phyloP scores from a whole-genome alignment of 2,113 vertebrate genomes.

The Onychostoma macrolepis region DNA sequence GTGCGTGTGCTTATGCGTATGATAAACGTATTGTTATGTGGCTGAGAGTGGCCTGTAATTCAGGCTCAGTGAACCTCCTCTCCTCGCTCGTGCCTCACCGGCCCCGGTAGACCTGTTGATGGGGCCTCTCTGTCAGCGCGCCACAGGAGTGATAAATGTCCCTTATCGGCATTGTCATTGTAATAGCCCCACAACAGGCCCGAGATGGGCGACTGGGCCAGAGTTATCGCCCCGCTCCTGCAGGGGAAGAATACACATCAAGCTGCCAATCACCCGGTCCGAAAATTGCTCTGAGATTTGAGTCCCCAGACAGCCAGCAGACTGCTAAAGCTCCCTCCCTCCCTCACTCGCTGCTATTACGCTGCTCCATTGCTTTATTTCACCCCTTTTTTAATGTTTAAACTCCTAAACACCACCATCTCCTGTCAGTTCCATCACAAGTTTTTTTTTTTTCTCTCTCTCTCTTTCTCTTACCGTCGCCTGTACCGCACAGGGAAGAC shows the following conservation, averaged over 20 bases:
- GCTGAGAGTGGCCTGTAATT: conserved; percentile 58
- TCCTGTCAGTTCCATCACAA: conserved; percentile 56
- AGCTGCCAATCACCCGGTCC: conserved; percentile 82
- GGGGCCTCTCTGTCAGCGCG: conserved; percentile 77
- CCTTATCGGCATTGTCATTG: conserved; percentile 83
- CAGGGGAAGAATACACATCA: conserved; percentile 82
- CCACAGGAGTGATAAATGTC: conserved; percentile 80
- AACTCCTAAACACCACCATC: conserved; percentile 66
- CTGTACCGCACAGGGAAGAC: conserved; percentile 52
- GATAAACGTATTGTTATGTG: conserved; percentile 57
- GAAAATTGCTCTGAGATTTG: conserved; percentile 89
- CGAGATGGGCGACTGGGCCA: conserved; percentile 72
- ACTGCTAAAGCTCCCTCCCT: conserved; percentile 59
- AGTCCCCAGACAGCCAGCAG: conserved; percentile 78
- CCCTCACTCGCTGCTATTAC: conserved; percentile 35
- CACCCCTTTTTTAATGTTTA: conserved; percentile 61
- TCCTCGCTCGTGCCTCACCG: conserved; percentile 44
- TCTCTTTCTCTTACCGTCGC: conserved; percentile 63
- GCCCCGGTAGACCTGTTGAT: conserved; percentile 77
- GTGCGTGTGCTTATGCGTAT: conserved; percentile 33
- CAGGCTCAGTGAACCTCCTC: conserved; percentile 60
- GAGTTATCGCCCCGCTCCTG: conserved; percentile 79
- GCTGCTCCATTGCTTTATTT: conserved; percentile 48
- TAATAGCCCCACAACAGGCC: conserved; percentile 82
- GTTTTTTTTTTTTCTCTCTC: conserved; percentile 31